Evolutionary conservation across 2,888 invertebrate genomes (phyloP).

Genomic region (Eristalis pertinax): DNA sequence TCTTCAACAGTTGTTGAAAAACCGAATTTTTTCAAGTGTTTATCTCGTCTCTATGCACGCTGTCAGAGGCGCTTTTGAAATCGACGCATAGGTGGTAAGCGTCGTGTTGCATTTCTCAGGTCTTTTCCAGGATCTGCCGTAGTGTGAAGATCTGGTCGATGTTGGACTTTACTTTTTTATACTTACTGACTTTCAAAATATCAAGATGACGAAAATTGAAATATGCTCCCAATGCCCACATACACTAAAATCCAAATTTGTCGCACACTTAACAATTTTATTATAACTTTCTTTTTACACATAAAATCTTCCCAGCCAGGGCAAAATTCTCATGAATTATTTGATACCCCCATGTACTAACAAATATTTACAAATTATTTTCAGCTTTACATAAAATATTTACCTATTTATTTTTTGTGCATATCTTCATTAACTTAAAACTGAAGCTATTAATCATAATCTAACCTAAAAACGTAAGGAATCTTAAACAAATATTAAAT

Average conservation of each 20-base stretch:
- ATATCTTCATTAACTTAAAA: neutral
- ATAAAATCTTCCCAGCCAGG: neutral
- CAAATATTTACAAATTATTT: neutral
- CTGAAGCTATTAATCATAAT: neutral
- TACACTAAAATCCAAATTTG: neutral
- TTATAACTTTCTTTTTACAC: neutral
- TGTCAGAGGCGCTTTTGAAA: no score
- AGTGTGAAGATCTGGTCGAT: no score
- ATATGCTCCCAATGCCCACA: no score
- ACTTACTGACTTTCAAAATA: no score
- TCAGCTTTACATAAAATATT: neutral
- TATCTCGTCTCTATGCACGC: no score
- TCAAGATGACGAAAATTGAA: no score
- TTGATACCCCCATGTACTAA: neutral
- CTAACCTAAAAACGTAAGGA: neutral
- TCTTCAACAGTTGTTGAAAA: no score
- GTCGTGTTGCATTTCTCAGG: no score
- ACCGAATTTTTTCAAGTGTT: no score
- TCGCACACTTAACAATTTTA: slow-evolving; percentile 1
- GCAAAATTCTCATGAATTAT: neutral
- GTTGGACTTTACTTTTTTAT: no score
- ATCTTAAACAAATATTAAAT: neutral
- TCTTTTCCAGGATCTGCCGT: no score
- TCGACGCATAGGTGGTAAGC: no score
- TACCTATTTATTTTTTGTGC: neutral